Base-by-base conservation (phyloP, 2,888 invertebrate genomes). In the Microctonus aethiopoides region DNA sequence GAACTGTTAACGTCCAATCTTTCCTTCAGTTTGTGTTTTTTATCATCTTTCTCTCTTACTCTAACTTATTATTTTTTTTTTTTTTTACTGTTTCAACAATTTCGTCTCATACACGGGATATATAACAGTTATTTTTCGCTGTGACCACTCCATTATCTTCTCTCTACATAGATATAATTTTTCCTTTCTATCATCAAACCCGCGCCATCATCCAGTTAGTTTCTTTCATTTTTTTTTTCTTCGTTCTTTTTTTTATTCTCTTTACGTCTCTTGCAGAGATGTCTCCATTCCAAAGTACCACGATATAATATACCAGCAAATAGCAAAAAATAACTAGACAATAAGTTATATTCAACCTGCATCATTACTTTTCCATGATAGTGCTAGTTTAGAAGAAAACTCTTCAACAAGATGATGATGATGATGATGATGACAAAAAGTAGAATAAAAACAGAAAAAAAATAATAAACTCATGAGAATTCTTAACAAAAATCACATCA, bases 101-200 rank as follows among this genome's bases (percentile, higher is more conserved):
- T 63, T 61, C 54, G 13, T 64, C 60, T 51, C 64, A 60, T 72
- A 72, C 34, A 67, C 59, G 62, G 59, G 34, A 81, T 80, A 80
- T 81, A 81, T 79, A 78, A 80, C 80, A 78, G 82, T 80, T 84
- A 83, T 83, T 84, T 84, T 84, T 84, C 83, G 80, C 79, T 74
- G 74, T 72, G 60, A 59, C 67, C 71, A 72, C 72, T 74, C 75
- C 71, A 76, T 77, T 71, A 72, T 73, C 72, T 69, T 74, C 68
- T 16, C 46, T 16, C 16, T 46, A 46, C 46, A 46, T 46, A 46
- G 46, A 46, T 16, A 46, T 46, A 46, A 46, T 46, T 46, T n/a
- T 46, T 46, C 46, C 46, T 46, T 46, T 16, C 16, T 20, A 22
- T 51, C 69, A 71, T 67, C 72, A 52, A 64, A 36, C 60, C 62